A percentile compares a stretch with the other conserved stretches of the same genome.
Evolutionary conservation across 2,888 invertebrate genomes (phyloP).

Genomic region (Melinopterus prodromus): DNA sequence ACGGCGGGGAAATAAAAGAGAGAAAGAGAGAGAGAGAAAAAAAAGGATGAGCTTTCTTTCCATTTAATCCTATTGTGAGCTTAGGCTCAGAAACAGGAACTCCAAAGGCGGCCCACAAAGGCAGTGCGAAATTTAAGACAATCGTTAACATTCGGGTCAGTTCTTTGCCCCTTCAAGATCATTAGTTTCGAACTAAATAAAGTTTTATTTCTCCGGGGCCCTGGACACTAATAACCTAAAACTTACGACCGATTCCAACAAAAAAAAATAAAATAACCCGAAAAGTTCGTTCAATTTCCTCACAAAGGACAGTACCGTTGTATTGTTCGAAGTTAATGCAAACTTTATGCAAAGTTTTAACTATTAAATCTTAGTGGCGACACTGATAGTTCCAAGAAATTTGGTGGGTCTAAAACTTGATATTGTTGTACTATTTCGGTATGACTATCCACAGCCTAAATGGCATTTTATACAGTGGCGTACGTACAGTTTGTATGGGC

Average conservation of each 20-base stretch:
- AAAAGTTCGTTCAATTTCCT: background rate
- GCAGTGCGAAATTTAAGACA: background rate
- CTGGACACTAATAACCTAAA: background rate
- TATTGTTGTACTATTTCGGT: too few species aligned
- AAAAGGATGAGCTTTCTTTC: background rate
- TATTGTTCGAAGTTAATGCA: background rate
- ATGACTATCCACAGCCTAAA: too few species aligned
- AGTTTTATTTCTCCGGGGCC: background rate
- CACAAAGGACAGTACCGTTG: background rate
- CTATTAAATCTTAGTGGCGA: too few species aligned
- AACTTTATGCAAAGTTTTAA: too few species aligned
- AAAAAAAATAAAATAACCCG: background rate
- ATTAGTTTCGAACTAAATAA: background rate
- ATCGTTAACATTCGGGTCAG: slow-evolving; percentile 4
- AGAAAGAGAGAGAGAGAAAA: too few species aligned
- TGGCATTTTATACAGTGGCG: too few species aligned
- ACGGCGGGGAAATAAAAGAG: background rate
- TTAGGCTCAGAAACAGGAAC: background rate
- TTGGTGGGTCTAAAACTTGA: too few species aligned
- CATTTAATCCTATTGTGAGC: background rate
- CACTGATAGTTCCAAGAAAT: too few species aligned
- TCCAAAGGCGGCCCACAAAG: background rate
- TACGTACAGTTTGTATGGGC: too few species aligned
- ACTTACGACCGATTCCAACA: background rate
- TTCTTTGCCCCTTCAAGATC: background rate